phyloP scores from a whole-genome alignment of 1,140 invertebrate genomes.

The Grapholita molesta region DNA sequence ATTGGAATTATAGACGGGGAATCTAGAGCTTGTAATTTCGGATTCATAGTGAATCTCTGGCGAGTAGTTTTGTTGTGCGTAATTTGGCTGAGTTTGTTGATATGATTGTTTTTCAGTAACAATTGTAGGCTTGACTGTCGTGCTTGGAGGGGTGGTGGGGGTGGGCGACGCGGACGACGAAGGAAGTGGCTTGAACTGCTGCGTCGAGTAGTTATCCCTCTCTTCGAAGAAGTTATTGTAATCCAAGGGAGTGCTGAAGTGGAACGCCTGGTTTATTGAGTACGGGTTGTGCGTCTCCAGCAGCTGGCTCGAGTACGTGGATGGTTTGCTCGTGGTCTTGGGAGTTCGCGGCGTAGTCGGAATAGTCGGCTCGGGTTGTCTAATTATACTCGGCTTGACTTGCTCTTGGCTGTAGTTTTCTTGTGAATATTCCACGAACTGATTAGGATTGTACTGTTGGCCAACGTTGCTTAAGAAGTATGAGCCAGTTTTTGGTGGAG shows the following conservation, averaged over 20 bases:
- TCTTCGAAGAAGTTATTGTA: conserved; percentile 67
- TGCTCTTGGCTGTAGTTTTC: conserved; percentile 32
- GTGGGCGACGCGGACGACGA: conserved; percentile 21
- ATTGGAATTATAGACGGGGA: conserved; percentile 45
- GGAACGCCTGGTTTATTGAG: conserved; percentile 72
- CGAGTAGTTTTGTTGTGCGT: conserved; percentile 53
- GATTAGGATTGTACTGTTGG: conserved; percentile 46
- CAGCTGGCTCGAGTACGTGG: conserved; percentile 57
- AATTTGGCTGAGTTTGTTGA: conserved; percentile 42
- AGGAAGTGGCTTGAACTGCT: conserved; percentile 25
- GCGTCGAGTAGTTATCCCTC: conserved; percentile 50
- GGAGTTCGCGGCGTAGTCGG: conserved; percentile 32
- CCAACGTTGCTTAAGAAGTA: conserved; percentile 53
- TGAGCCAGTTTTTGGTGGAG: conserved; percentile 41
- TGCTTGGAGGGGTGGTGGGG: conserved; percentile 19
- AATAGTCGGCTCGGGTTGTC: conserved; percentile 37
- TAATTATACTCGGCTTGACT: conserved; percentile 24
- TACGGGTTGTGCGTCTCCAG: conserved; percentile 72
- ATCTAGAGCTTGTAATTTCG: conserved; percentile 43
- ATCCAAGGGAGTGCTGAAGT: conserved; percentile 68
- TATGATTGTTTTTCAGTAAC: conserved; percentile 33
- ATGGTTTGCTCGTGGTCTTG: conserved; percentile 44
- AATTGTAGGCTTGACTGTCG: conserved; percentile 28
- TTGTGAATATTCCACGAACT: conserved; percentile 42
- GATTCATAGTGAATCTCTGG: conserved; percentile 62